phyloP scores from a whole-genome alignment of 2,113 vertebrate genomes.

The Aegypius monachus region DNA sequence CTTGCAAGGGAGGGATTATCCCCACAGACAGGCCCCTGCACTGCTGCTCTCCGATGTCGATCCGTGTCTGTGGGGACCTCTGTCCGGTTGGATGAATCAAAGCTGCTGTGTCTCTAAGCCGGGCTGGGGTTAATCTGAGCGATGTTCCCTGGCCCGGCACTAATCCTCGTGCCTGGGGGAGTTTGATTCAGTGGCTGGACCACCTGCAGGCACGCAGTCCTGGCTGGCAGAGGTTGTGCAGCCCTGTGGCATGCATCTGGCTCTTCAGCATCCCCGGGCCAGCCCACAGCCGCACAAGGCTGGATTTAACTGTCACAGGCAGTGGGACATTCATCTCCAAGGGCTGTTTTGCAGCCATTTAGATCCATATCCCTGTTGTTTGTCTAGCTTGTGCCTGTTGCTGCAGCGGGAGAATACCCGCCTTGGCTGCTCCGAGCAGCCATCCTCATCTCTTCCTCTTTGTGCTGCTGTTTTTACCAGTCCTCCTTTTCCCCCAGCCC shows the following conservation, averaged over 20 bases:
- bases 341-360: neutral
- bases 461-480: neutral
- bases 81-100: neutral
- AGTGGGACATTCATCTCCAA: fast-evolving
- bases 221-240: neutral
- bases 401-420: neutral
- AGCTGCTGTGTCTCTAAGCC: neutral
- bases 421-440: neutral
- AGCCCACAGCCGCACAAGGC: fast-evolving
- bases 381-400: fast-evolving
- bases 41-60: neutral
- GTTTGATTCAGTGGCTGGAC: neutral
- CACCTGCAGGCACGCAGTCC: neutral
- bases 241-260: neutral
- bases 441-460: fast-evolving
- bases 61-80: neutral
- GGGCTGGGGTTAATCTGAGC: slow-evolving; percentile 2
- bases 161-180: neutral
- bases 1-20: slow-evolving; percentile 26
- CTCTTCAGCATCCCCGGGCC: neutral
- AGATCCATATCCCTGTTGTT: neutral
- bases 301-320: neutral
- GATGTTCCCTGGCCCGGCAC: neutral
- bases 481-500: neutral
- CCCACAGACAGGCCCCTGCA: neutral